These are phyloP conservation scores for Enteromius fasciolatus DNA, from an alignment of 2,797 vertebrate genomes.

Conservation along the genomic window DNA sequence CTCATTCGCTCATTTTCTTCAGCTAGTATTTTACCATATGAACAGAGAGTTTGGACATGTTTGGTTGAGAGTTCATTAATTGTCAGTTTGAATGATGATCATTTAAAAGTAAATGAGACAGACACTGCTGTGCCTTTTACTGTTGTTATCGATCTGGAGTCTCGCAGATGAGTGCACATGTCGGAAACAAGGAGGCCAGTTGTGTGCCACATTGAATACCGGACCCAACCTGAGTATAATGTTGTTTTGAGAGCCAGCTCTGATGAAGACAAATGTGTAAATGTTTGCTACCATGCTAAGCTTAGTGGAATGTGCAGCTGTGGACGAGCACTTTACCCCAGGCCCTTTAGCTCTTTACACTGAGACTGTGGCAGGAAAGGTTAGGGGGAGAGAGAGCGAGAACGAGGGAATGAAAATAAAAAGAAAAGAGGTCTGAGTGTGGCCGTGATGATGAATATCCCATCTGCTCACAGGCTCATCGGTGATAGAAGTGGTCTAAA, in stretches of 20 bases:
- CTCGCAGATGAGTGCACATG: neutral
- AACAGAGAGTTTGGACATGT: constrained; percentile 55
- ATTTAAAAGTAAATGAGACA: constrained; percentile 7
- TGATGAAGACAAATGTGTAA: constrained; percentile 66
- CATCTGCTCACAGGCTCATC: constrained; percentile 67
- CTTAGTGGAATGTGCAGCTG: constrained; percentile 73
- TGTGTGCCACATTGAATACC: constrained; percentile 43
- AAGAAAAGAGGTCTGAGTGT: constrained; percentile 60
- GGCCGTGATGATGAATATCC: constrained; percentile 68
- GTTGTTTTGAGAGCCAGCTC: constrained; percentile 61
- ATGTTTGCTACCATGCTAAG: constrained; percentile 67
- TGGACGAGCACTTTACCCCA: constrained; percentile 66
- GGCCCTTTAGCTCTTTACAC: constrained; percentile 66
- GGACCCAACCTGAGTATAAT: constrained; percentile 45
- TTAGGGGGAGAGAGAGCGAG: constrained; percentile 57
- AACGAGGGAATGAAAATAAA: constrained; percentile 41
- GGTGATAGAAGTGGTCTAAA: constrained; percentile 62
- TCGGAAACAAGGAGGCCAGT: constrained; percentile 22
- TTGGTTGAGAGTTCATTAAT: neutral
- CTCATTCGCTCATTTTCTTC: neutral
- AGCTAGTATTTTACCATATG: constrained; percentile 46
- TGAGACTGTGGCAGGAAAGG: constrained; percentile 63
- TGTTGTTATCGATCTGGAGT: neutral
- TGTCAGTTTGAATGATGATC: neutral
- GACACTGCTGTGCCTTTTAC: neutral